These are phyloP conservation scores for Paratrypauchen microcephalus DNA, from an alignment of 2,797 vertebrate species.

Conservation along the genomic window DNA sequence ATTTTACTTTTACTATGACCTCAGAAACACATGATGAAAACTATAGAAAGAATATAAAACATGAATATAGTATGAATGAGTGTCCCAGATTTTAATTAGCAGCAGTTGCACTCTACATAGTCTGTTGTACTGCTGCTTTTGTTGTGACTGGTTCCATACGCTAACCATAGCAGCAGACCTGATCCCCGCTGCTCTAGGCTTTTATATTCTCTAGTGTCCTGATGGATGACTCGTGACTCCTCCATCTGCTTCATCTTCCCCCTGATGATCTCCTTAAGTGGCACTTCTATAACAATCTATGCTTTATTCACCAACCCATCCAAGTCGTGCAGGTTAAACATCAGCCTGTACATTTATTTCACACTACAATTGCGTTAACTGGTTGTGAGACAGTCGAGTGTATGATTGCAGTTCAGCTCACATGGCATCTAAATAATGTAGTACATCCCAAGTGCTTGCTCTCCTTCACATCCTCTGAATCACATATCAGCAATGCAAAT, in stretches of 20 bases:
- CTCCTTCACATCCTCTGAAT: conserved; percentile 21
- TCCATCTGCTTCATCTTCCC: conserved; percentile 9
- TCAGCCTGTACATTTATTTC: conserved; percentile 30
- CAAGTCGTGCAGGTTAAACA: conserved; percentile 24
- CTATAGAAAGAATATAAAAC: neutral
- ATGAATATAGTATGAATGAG: neutral
- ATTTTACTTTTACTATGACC: neutral
- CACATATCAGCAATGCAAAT: conserved; percentile 18
- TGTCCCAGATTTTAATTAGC: neutral
- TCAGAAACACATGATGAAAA: neutral
- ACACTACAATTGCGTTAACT: conserved; percentile 27
- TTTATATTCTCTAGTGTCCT: conserved; percentile 4
- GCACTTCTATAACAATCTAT: conserved; percentile 31
- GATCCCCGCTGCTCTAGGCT: neutral
- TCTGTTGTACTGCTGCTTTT: neutral
- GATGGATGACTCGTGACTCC: conserved; percentile 3
- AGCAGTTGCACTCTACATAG: neutral
- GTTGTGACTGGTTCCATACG: neutral
- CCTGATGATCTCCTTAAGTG: conserved; percentile 8
- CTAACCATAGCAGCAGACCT: neutral
- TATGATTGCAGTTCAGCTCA: conserved; percentile 39
- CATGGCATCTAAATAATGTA: conserved; percentile 43
- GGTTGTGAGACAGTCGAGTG: conserved; percentile 28
- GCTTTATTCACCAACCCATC: conserved; percentile 26
- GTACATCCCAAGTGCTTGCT: conserved; percentile 28